Percentiles rank a stretch among this genome's conserved stretches.
phyloP scores from a whole-genome alignment of 2,888 invertebrate species.

The Leptogaster cylindrica region DNA sequence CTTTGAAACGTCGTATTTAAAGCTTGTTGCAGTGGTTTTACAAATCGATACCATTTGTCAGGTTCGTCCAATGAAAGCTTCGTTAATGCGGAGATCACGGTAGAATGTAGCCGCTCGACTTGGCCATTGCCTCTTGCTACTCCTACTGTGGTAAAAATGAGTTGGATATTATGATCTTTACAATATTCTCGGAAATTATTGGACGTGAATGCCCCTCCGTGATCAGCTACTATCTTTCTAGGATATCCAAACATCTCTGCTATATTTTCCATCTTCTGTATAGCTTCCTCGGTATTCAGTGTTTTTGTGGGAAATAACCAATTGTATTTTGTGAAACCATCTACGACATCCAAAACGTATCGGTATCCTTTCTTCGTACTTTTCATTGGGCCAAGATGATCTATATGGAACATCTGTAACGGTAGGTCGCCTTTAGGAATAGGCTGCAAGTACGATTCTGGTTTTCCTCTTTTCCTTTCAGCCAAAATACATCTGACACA shows the following conservation, averaged over 20 bases:
- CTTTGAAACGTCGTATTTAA: constrained; percentile 50
- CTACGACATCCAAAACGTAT: constrained; percentile 54
- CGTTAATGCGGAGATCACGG: constrained; percentile 43
- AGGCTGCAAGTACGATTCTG: constrained; percentile 53
- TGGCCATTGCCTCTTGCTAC: constrained; percentile 46
- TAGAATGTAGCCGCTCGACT: constrained; percentile 44
- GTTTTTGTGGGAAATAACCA: constrained; percentile 47
- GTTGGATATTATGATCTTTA: constrained; percentile 37
- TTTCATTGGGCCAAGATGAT: constrained; percentile 55
- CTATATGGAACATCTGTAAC: constrained; percentile 53
- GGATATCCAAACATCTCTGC: constrained; percentile 44
- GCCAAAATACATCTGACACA: constrained; percentile 46
- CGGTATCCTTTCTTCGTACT: constrained; percentile 50
- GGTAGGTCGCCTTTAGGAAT: constrained; percentile 54
- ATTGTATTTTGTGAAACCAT: constrained; percentile 53
- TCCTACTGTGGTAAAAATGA: constrained; percentile 40
- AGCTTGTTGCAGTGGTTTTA: constrained; percentile 47
- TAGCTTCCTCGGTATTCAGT: constrained; percentile 41
- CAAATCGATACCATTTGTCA: constrained; percentile 52
- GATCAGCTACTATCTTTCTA: constrained; percentile 38
- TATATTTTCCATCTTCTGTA: constrained; percentile 43
- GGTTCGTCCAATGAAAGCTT: constrained; percentile 42
- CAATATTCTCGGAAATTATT: constrained; percentile 43
- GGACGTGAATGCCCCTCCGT: constrained; percentile 44
- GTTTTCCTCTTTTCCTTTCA: constrained; percentile 52